These are phyloP conservation scores for Squalus acanthias DNA, from an alignment of 2,797 vertebrate genomes.

Conservation along the genomic window DNA sequence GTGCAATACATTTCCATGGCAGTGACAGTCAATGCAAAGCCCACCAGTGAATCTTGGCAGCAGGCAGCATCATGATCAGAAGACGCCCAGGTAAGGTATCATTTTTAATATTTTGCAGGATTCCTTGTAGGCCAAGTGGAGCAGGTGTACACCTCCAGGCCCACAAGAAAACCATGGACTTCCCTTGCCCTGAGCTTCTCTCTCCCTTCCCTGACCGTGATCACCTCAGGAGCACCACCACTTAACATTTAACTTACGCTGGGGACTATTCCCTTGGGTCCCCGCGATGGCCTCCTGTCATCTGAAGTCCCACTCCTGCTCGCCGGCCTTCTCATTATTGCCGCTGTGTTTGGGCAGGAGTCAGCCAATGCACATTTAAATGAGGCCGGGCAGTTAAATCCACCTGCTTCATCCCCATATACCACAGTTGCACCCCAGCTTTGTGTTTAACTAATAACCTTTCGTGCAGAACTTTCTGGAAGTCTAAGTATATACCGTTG, in stretches of 20 bases:
- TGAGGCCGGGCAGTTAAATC: background rate
- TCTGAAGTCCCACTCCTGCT: background rate
- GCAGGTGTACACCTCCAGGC: background rate
- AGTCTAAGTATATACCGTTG: background rate
- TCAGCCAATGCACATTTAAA: background rate
- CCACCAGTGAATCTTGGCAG: background rate
- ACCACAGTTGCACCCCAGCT: background rate
- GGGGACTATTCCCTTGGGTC: background rate
- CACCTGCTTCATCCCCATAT: background rate
- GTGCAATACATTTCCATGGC: background rate
- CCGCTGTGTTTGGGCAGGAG: background rate
- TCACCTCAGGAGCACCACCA: background rate
- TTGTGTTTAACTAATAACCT: background rate
- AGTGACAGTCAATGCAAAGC: background rate
- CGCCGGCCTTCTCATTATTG: background rate
- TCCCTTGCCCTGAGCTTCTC: background rate
- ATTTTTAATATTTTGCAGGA: background rate
- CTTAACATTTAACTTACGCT: background rate
- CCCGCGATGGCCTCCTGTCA: background rate
- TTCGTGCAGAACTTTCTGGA: background rate
- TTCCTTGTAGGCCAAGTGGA: background rate
- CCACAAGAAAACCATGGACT: background rate
- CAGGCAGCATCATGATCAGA: background rate
- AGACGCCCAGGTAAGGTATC: background rate
- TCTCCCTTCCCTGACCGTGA: background rate